A percentile compares a stretch with the other conserved stretches of the same genome.
Evolutionary conservation across 30 jellyfish, hydroid and myxozoan species (phyloP).

Genomic region (Aurelia sp.): DNA sequence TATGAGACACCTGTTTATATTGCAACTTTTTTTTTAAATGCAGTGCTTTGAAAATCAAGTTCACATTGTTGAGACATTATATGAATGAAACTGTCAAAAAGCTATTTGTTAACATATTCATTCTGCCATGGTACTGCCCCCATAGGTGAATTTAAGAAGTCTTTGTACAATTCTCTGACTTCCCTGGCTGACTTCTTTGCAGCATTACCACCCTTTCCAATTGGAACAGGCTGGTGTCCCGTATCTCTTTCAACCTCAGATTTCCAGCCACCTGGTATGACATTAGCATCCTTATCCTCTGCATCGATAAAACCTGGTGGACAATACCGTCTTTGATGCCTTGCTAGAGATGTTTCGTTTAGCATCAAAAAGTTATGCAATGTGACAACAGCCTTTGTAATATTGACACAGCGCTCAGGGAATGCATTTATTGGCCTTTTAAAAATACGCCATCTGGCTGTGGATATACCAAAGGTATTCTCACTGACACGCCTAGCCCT

Average conservation of each 20-base stretch:
- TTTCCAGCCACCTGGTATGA: conserved; percentile 23
- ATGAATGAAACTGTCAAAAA: background rate
- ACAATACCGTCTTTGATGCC: conserved; percentile 14
- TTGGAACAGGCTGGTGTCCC: background rate
- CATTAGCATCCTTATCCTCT: conserved; percentile 9
- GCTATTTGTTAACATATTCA: conserved; percentile 19
- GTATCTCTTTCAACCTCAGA: conserved; percentile 3
- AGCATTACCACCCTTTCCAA: background rate
- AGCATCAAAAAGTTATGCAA: conserved; percentile 26
- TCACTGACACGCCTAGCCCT: too few species aligned
- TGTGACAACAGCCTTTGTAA: conserved; percentile 62
- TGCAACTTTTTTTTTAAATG: background rate
- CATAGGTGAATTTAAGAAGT: conserved; percentile 21
- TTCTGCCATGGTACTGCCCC: conserved; percentile 52
- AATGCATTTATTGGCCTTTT: conserved; percentile 52
- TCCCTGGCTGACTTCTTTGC: conserved; percentile 17
- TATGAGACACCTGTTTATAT: too few species aligned
- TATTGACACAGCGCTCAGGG: conserved; percentile 18
- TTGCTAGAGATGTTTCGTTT: background rate
- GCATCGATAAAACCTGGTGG: conserved; percentile 19
- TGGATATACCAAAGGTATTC: background rate
- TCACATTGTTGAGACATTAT: background rate
- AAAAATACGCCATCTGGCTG: conserved; percentile 49
- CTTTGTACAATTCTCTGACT: conserved; percentile 19
- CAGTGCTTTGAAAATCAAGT: background rate